Evolutionary conservation across 2,888 invertebrate genomes (phyloP), one percentile per base, ranked within the genome.

Genomic region (Deilephila porcellus): DNA sequence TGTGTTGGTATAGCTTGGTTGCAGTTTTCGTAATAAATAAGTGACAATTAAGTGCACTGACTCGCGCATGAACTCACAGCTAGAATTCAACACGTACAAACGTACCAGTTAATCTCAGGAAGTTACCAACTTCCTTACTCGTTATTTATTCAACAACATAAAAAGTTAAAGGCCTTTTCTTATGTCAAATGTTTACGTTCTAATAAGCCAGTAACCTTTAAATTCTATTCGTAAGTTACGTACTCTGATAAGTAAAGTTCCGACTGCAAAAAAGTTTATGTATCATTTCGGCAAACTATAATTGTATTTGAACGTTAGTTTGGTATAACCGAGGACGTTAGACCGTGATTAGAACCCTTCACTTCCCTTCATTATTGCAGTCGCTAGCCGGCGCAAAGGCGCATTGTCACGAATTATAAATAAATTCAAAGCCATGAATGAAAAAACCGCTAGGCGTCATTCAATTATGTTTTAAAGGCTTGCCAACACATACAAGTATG

Each of bases 261-360:
- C 45, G 45, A 64, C 8, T 64, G 37, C 37, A 64, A 63, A 56
- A 64, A 64, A 67, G 67, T 25, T 52, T 52, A 56, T 56, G 56
- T 67, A 67, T 52, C 45, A 52, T 45, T 67, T 67, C 25, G 67
- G 67, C 67, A 20, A 45, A 37, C 34, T 20, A 32, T 67, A 37
- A 14, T 59, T 72, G 59, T 64, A 56, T 72, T 60, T 17, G n/a
- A 56, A 53, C 32, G 25, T 56, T 56, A 37, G 59, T 72, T 67
- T 67, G 59, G 25, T 34, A 59, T 32, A 4, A 5, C 70, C 74
- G 74, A 74, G 74, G 74, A 74, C 74, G 59, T 73, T 67, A 62
- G 74, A 74, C 72, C 70, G 72, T 74, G 70, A 73, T 75, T 75
- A 19, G 75, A 74, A 74, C 82, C 82, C 78, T 82, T 82, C 82